phyloP scores from a whole-genome alignment of 35 echinoderm and acorn worm species.

The Antedon bifida region DNA sequence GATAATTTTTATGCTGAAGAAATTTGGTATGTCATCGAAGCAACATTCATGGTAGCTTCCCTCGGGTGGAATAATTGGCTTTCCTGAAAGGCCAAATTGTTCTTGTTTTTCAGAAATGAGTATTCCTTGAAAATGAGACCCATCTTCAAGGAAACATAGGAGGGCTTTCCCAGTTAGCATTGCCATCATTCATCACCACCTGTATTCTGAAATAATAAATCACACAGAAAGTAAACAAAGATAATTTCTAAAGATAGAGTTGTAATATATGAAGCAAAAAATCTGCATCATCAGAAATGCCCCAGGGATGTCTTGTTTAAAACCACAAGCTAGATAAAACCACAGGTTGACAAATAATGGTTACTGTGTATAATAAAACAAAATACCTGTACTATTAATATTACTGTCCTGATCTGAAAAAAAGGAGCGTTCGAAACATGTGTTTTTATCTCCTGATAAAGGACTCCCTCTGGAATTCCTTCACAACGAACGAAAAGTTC shows the following conservation, averaged over 20 bases:
- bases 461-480: not conserved
- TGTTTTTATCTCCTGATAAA: not conserved
- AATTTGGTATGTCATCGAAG: slow-evolving; percentile 50
- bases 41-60: slow-evolving; percentile 50
- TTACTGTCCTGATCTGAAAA: too few species aligned
- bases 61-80: slow-evolving; percentile 11
- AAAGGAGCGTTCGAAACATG: too few species aligned
- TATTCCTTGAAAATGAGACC: slow-evolving; percentile 39
- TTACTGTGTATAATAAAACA: too few species aligned
- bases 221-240: too few species aligned
- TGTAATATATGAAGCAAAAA: too few species aligned
- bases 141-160: slow-evolving; percentile 33
- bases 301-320: too few species aligned
- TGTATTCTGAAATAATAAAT: not conserved
- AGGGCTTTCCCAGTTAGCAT: not conserved
- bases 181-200: not conserved
- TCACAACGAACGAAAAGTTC: not conserved
- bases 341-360: too few species aligned
- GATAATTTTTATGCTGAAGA: slow-evolving; percentile 39
- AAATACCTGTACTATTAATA: too few species aligned
- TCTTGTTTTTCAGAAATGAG: slow-evolving; percentile 16
- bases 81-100: slow-evolving; percentile 62
- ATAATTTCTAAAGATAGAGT: too few species aligned
- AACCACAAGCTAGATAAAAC: too few species aligned
- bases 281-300: too few species aligned